Base-by-base conservation (phyloP, 2,888 invertebrate genomes). In the Orthosia incerta region DNA sequence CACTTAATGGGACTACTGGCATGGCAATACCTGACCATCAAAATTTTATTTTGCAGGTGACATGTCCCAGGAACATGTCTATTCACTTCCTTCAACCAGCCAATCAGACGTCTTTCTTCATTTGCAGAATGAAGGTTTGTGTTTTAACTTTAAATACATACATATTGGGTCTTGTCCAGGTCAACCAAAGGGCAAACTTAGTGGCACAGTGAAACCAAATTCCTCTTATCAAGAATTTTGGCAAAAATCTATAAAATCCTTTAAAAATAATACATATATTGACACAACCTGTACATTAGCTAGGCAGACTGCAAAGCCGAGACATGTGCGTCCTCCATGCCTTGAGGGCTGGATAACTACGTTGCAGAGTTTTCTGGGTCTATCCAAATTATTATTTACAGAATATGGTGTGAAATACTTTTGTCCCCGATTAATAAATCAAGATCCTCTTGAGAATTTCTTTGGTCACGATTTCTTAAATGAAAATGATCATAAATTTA, bases 391-490 rank as follows among this genome's bases (percentile, higher is more conserved):
- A 26, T 26, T 26, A 26, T 26, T 26, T 3, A 26, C 4, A 26
- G 26, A 26, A 4, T 26, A 3, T 26, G 26, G 26, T 26, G 26
- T 26, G 26, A 26, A 26, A 26, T 26, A 26, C 57, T 59, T 31
- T 59, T 60, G 20, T 16, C 39, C 39, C 31, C 39, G 60, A 60
- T 15, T n/a, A 31, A 60, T 73, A 18, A 64, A 64, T 31, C 64
- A 64, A 64, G 39, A 64, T 31, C 64, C 51, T 26, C 31, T 51
- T 48, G 50, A 51, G 48, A 63, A 26, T 39, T 64, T 64, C 60
- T 76, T 72, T 76, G 76, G 71, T 72, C 64, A 59, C n/a, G 39
- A 59, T 59, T 59, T 9, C 26, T 15, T 59, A 15, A 59, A n/a
- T 39, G n/a, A 31, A 59, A 9, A 59, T 59, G 59, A 26, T 39